Evolutionary conservation across 1,140 invertebrate genomes (phyloP).

Genomic region (Drosophila kanapiae): DNA sequence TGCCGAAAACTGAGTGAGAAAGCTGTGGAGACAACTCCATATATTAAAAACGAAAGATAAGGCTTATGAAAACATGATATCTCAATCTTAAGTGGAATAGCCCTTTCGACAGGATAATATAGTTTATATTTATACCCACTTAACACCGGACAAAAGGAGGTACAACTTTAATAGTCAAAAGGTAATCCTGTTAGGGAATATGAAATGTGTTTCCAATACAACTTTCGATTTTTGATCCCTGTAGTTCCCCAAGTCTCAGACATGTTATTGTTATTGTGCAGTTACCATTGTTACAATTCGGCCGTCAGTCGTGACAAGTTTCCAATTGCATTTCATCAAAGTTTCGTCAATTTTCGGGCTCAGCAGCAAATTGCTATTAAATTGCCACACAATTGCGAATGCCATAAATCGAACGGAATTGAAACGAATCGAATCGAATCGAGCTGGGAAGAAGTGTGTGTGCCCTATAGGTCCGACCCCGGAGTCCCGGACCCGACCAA

Average conservation of each 20-base stretch:
- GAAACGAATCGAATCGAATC: constrained; percentile 62
- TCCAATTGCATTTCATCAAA: constrained; percentile 80
- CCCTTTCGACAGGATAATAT: neutral
- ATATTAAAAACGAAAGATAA: constrained; percentile 13
- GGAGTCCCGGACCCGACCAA: constrained; percentile 4
- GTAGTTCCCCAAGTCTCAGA: constrained; percentile 12
- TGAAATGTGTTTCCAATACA: constrained; percentile 4
- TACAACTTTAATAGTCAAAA: neutral
- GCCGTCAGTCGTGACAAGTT: constrained; percentile 62
- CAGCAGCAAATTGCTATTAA: constrained; percentile 78
- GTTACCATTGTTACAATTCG: constrained; percentile 70
- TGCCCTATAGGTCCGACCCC: constrained; percentile 24
- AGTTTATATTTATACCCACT: neutral
- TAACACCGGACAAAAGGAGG: neutral
- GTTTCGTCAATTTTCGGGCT: constrained; percentile 64
- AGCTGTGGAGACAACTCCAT: constrained; percentile 2
- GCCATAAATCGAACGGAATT: constrained; percentile 73
- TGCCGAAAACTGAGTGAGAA: constrained; percentile 30
- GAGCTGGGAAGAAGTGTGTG: constrained; percentile 25
- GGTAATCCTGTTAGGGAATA: neutral
- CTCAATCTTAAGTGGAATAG: constrained; percentile 10
- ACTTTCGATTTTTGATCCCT: constrained; percentile 49
- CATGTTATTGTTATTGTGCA: constrained; percentile 30
- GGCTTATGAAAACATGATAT: neutral
- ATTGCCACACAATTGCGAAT: constrained; percentile 79